Percentiles rank a stretch among this genome's conserved stretches.
Conservation (phyloP, 2,797 vertebrate genomes). For the Fistularia tabacaria region DNA sequence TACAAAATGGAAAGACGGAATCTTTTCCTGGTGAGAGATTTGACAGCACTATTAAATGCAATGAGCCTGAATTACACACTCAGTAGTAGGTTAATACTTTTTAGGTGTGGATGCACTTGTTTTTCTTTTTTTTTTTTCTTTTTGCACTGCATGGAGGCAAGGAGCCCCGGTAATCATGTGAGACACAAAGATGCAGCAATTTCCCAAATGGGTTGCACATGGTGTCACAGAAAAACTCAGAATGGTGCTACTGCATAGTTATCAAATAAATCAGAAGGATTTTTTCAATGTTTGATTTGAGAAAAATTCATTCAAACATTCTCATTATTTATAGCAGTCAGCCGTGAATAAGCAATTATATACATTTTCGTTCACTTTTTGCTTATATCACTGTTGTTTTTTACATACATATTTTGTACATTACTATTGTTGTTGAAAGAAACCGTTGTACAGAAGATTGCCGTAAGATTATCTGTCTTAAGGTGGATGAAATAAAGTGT, state of each 20-base stretch:
- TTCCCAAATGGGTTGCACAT: slow-evolving; percentile 18
- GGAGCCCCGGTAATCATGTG: slow-evolving; percentile 43
- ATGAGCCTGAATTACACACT: slow-evolving; percentile 39
- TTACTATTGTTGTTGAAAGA: slow-evolving; percentile 59
- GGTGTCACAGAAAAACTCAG: slow-evolving; percentile 33
- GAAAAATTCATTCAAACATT: slow-evolving; percentile 33
- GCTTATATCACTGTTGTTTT: slow-evolving; percentile 29
- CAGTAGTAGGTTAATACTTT: slow-evolving; percentile 12
- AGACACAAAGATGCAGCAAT: slow-evolving; percentile 35
- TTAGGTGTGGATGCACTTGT: slow-evolving; percentile 10
- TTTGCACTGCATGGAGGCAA: slow-evolving; percentile 62
- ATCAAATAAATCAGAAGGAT: slow-evolving; percentile 20
- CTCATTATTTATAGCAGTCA: slow-evolving; percentile 53
- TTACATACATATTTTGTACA: slow-evolving; percentile 66
- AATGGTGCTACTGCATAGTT: slow-evolving; percentile 55
- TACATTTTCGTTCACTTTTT: slow-evolving; percentile 28
- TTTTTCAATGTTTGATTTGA: slow-evolving; percentile 28
- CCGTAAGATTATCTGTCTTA: slow-evolving; percentile 47
- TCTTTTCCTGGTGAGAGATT: slow-evolving; percentile 64
- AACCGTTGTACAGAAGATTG: slow-evolving; percentile 64
- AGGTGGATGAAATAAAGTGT: slow-evolving; percentile 68
- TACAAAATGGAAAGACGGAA: slow-evolving; percentile 21
- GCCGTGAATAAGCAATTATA: slow-evolving; percentile 37
- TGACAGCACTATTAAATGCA: slow-evolving; percentile 47
- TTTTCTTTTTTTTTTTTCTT: slow-evolving; percentile 25